A percentile compares a stretch with the other conserved stretches of the same genome.
Evolutionary conservation across 1,140 invertebrate species (phyloP).

Genomic region (Drosophila tani): DNA sequence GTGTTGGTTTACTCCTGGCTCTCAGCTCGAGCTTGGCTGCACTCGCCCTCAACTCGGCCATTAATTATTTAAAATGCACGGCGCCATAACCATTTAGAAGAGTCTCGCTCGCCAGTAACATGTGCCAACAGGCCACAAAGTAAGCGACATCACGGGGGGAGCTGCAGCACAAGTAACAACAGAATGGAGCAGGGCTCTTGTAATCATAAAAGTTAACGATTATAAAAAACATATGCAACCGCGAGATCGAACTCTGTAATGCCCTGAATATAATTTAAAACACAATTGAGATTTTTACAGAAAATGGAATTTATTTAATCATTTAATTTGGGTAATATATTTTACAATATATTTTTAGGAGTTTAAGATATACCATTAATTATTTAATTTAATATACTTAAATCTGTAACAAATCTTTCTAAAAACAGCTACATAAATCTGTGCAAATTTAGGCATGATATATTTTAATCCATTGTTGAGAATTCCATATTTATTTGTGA

Average conservation of each 20-base stretch:
- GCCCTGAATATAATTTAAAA: neutral
- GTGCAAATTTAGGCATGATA: too few relatives aligned
- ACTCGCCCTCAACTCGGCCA: slow-evolving; percentile 33
- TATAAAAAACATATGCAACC: slow-evolving; percentile 23
- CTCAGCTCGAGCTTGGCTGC: slow-evolving; percentile 8
- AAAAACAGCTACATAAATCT: too few relatives aligned
- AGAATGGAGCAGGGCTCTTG: slow-evolving; percentile 39
- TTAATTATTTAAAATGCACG: slow-evolving; percentile 79
- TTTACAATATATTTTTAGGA: too few relatives aligned
- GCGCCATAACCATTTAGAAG: slow-evolving; percentile 73
- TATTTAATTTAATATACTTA: too few relatives aligned
- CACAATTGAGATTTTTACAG: neutral
- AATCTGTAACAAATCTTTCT: too few relatives aligned
- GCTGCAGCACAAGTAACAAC: slow-evolving; percentile 34
- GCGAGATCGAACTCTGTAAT: neutral
- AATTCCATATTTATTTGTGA: too few relatives aligned
- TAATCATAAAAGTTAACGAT: slow-evolving; percentile 80
- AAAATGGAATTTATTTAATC: neutral
- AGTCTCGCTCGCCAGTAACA: slow-evolving; percentile 48
- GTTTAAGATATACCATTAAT: too few relatives aligned
- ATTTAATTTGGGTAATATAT: neutral
- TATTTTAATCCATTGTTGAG: too few relatives aligned
- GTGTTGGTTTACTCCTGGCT: slow-evolving; percentile 8
- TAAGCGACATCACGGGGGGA: slow-evolving; percentile 33
- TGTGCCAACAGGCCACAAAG: slow-evolving; percentile 59